A percentile compares a stretch with the other conserved stretches of the same genome.
These are phyloP conservation scores for Drosophila quadrilineata DNA, from an alignment of 1,140 invertebrate species.

Conservation along the genomic window DNA sequence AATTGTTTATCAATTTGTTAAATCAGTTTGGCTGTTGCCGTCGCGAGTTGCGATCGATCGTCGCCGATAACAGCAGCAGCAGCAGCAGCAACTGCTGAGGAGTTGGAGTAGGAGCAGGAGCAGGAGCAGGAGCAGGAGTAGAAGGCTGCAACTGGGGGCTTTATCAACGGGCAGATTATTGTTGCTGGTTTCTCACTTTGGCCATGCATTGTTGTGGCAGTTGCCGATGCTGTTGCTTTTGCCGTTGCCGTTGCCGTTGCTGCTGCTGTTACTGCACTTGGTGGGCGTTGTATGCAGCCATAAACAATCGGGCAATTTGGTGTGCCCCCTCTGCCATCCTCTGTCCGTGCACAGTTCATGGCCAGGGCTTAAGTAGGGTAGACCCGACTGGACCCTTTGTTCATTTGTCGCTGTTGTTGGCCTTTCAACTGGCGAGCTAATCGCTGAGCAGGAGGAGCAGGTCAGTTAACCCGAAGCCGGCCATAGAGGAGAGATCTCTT, in stretches of 20 bases:
- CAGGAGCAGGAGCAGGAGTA: background rate
- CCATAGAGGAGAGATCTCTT: background rate
- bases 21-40: constrained; percentile 57
- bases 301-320: constrained; percentile 80
- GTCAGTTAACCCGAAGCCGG: constrained; percentile 64
- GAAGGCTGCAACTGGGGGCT: constrained; percentile 4
- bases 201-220: constrained; percentile 17
- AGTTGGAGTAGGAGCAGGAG: background rate
- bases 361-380: background rate
- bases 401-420: constrained; percentile 62
- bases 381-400: constrained; percentile 72
- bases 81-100: constrained; percentile 9
- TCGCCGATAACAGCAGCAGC: constrained; percentile 67
- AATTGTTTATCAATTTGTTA: constrained; percentile 80
- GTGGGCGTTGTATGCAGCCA: constrained; percentile 75
- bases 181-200: constrained; percentile 78
- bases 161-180: constrained; percentile 76
- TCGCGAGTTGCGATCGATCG: constrained; percentile 65
- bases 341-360: too few relatives aligned
- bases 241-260: too few relatives aligned
- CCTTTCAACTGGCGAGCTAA: constrained; percentile 51
- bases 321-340: too few relatives aligned
- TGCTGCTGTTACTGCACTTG: constrained; percentile 21
- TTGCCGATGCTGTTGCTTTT: constrained; percentile 7
- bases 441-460: constrained; percentile 58